Base-by-base conservation (phyloP, 2,113 vertebrate species). In the Thalassoma bifasciatum region DNA sequence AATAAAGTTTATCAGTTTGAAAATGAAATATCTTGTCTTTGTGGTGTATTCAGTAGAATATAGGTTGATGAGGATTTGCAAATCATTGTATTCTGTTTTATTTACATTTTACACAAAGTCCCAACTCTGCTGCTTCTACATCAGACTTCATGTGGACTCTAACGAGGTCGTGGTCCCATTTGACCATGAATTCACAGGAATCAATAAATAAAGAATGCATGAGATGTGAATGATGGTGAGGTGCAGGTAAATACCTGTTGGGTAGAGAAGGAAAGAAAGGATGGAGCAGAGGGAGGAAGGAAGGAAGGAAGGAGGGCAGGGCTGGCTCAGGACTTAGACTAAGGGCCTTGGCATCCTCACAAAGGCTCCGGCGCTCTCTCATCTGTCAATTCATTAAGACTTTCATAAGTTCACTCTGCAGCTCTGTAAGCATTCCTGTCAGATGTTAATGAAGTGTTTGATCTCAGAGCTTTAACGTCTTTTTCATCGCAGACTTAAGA, bases 161-260 rank as follows among this genome's bases (percentile, higher is more conserved):
- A 89, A 93, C 92, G 89, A 88, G 90, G 88, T 90, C 84, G 86
- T 80, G 89, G 85, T 88, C 86, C 86, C 86, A 91, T 82, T 90
- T 76, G 87, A 92, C 83, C 89, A 83, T 89, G 88, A 90, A 83
- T 90, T 91, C 88, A 88, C 90, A 78, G 90, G 85, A 90, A 92
- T 92, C 86, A 90, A 91, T 93, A 92, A 88, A 86, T 79, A 83
- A 71, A 85, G 68, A 77, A 88, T 86, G 87, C 54, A 85, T 72
- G 69, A 87, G 56, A 91, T 70, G 61, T 79, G 80, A 65, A 81
- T 78, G 76, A 82, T 37, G 76, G 83, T 63, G 63, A 79, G 77
- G 82, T 72, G 82, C 63, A 85, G 64, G 23, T 21, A 49, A 12
- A 81, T 71, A 79, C 62, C 77, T 84, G 77, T 72, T 76, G 26